Percentiles rank a stretch among this genome's conserved stretches.
phyloP scores from a whole-genome alignment of 2,888 invertebrate species.

The Quadroppia sp. region DNA sequence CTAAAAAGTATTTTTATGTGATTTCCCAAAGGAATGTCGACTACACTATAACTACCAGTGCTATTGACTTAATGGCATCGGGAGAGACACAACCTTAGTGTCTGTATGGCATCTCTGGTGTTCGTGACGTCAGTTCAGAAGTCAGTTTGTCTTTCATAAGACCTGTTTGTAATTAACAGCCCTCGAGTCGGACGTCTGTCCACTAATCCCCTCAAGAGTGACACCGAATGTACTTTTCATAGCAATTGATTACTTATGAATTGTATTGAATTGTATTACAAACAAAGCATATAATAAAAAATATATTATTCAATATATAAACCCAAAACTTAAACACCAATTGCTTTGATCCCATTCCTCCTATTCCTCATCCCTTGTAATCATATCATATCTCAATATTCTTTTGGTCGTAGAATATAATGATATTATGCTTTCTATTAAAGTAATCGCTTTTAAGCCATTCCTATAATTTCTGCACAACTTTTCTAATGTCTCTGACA shows the following conservation, averaged over 20 bases:
- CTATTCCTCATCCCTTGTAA: too few species aligned
- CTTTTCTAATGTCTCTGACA: too few species aligned
- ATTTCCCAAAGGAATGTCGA: slow-evolving; percentile 26
- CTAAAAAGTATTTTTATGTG: slow-evolving; percentile 38
- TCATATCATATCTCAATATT: background rate
- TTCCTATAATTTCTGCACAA: slow-evolving; percentile 2
- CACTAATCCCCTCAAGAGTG: slow-evolving; percentile 3
- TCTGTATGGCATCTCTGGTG: slow-evolving; percentile 7
- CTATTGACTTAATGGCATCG: slow-evolving; percentile 18
- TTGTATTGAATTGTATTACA: too few species aligned
- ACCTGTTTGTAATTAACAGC: slow-evolving; percentile 16
- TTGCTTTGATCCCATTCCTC: too few species aligned
- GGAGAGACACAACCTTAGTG: slow-evolving; percentile 5
- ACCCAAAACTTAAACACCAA: too few species aligned
- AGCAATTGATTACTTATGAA: slow-evolving; percentile 22
- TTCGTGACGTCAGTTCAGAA: background rate
- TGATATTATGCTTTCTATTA: slow-evolving; percentile 15
- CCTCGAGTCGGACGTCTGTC: slow-evolving; percentile 10
- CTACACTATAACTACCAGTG: background rate
- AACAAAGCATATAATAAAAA: background rate
- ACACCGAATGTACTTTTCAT: background rate
- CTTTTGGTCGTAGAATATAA: slow-evolving; percentile 13
- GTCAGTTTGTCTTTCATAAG: slow-evolving; percentile 23
- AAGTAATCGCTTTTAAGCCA: slow-evolving; percentile 12
- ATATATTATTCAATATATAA: background rate